Base-by-base conservation (phyloP, 2,797 vertebrate species). In the Bovichtus diacanthus region DNA sequence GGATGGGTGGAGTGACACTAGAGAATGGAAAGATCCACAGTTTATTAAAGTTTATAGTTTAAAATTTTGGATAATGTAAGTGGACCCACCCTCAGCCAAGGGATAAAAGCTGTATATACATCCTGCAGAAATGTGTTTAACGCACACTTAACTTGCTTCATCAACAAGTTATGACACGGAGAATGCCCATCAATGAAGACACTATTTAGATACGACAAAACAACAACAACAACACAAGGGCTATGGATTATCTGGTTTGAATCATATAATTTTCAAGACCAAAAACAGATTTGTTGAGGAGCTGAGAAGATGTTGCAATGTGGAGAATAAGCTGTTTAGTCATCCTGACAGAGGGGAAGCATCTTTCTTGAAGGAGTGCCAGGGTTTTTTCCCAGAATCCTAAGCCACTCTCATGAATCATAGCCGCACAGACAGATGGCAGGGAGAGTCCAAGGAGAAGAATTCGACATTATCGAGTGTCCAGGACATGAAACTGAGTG, bases 1-100 rank as follows among this genome's bases (percentile, higher is more conserved):
- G 9, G 97, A 98, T 56, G 97, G 97, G 76, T 96, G 97, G 86
- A 96, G 87, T 2, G 96, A 97, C 70, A 90, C 97, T 99, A 93
- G 60, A 61, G 70, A 29, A 39, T 43, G 60, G 29, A 87, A 29
- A 79, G 63, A 83, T 12, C 6, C 53, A 70, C 23, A 76, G 74
- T 85, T 88, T 81, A 83, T 6, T 46, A 55, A 43, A 18, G 80
- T 88, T 91, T 81, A 86, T 12, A 76, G 54, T 71, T 67, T 78
- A 5, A 76, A 41, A 59, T 68, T 67, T 49, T 56, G 43, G 83
- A 70, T 60, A 29, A 9, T 60, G 43, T 62, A 61, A 86, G 53
- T 53, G 25, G 34, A 71, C 47, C 69, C 29, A 82, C 80, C 70
- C 29, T 70, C 41, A 75, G 68, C 79, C 69, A 86, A 67, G 47